Conservation (phyloP, 2,113 vertebrate genomes). For the Chaetodon trifascialis region DNA sequence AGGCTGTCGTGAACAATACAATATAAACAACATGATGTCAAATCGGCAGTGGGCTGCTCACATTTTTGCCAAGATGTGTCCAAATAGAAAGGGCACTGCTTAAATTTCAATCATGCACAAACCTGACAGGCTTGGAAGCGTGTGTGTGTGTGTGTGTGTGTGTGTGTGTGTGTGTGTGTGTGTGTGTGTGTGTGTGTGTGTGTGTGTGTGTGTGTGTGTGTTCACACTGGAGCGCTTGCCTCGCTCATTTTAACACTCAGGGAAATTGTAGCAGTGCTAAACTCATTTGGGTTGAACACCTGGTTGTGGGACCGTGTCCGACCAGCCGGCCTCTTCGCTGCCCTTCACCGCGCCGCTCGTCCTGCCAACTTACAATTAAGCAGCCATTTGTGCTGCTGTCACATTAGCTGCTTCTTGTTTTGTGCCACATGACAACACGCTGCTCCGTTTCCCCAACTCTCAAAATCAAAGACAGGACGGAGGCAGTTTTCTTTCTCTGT, state of each 20-base stretch:
- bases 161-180: no score
- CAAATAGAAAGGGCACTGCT: background rate
- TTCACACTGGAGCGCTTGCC: background rate
- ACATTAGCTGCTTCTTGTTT: conserved; percentile 27
- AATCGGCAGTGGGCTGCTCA: background rate
- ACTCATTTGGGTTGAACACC: conserved; percentile 32
- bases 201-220: background rate
- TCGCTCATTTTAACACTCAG: background rate
- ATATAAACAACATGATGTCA: background rate
- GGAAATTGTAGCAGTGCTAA: conserved; percentile 15
- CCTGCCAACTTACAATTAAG: conserved; percentile 50
- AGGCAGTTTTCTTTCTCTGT: conserved; percentile 22
- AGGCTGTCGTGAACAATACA: background rate
- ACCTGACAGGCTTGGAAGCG: background rate
- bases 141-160: background rate
- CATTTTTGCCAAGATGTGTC: background rate
- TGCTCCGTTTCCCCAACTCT: conserved; percentile 21
- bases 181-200: background rate
- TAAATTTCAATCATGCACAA: background rate
- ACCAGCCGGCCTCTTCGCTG: conserved; percentile 1
- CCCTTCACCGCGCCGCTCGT: background rate
- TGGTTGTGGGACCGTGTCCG: conserved; percentile 21
- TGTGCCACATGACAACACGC: conserved; percentile 27
- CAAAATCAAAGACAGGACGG: conserved; percentile 8
- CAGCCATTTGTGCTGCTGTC: conserved; percentile 18